Evolutionary conservation across 2,113 vertebrate genomes (phyloP), one percentile per base, ranked within the genome.

Genomic region (Rattus rattus): DNA sequence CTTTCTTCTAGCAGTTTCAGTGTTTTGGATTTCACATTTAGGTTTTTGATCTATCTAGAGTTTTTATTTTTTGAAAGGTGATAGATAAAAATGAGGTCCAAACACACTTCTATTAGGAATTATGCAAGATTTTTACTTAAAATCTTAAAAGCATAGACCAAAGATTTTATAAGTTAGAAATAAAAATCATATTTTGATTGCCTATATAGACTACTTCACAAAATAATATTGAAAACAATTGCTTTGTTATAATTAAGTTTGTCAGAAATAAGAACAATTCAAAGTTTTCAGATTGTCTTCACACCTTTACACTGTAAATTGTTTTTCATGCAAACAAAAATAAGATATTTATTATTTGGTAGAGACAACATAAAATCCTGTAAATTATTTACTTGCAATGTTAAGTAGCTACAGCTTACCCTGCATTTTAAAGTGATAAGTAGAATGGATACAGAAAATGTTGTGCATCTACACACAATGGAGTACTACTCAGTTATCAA

Each of bases 261-360:
- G n/a, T 95, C 59, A 90, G 69, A 90, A 43, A n/a, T 95, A 95
- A 92, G 33, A 96, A 92, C 43, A 33, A 95, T 92, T 70, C 94
- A 94, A 96, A 88, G 85, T 95, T 94, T 96, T 97, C 91, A 90
- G 80, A 88, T n/a, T 95, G 24, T 91, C n/a, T 91, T 96, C 70
- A 88, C 81, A 88, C 47, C 20, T 86, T 96, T 88, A 94, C 47
- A 96, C 33, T 92, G n/a, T 77, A 96, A 81, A 92, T 81, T 88
- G 88, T 86, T 96, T 97, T 92, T 70, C 52, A 92, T 73, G 43
- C 24, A 92, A 92, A 61, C 6, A 69, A 88, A 90, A 96, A 63
- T 90, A 67, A 91, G 43, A 1, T 83, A 94, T 85, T 73, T 88
- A 1, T 96, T 97, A 92, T n/a, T 69, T 80, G 56, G 56, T 86